Evolutionary conservation across 1,140 invertebrate genomes (phyloP).

Genomic region (Harlomillsia oculata): DNA sequence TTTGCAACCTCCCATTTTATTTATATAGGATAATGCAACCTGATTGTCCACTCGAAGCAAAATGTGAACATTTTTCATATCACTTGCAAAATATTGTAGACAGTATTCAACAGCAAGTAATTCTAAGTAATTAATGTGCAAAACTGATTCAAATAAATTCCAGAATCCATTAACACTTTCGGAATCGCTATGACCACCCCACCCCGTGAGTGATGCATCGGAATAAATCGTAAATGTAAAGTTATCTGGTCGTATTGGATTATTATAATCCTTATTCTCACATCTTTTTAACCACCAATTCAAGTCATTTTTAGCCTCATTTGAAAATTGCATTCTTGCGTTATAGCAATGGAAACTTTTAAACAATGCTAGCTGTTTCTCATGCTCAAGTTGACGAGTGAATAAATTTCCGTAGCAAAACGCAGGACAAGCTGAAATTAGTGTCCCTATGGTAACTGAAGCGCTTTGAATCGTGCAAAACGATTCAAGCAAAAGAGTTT

Average conservation of each 20-base stretch:
- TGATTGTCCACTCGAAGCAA: slow-evolving; percentile 13
- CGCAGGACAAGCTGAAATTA: slow-evolving; percentile 7
- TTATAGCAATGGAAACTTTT: not conserved
- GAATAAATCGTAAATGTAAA: not conserved
- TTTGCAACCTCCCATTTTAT: slow-evolving; percentile 4
- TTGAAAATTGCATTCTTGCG: not conserved
- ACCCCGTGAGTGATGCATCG: slow-evolving; percentile 1
- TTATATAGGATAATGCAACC: slow-evolving; percentile 18
- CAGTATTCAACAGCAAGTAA: slow-evolving; percentile 9
- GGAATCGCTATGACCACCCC: not conserved
- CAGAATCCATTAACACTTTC: not conserved
- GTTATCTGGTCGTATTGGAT: not conserved
- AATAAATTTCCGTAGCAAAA: slow-evolving; percentile 10
- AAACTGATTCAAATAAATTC: not conserved
- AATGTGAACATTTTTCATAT: slow-evolving; percentile 1
- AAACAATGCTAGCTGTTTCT: not conserved
- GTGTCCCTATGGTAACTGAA: not conserved
- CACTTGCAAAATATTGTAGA: not conserved
- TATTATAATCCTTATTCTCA: not conserved
- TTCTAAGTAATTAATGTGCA: slow-evolving; percentile 20
- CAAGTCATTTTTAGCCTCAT: not conserved
- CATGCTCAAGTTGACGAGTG: slow-evolving; percentile 7
- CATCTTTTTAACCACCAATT: slow-evolving; percentile 3
- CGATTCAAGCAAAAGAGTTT: not conserved
- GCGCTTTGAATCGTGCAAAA: not conserved